Percentiles rank a stretch among this genome's conserved stretches.
Evolutionary conservation across 2,797 vertebrate genomes (phyloP).

Genomic region (Epinephelus malabaricus): DNA sequence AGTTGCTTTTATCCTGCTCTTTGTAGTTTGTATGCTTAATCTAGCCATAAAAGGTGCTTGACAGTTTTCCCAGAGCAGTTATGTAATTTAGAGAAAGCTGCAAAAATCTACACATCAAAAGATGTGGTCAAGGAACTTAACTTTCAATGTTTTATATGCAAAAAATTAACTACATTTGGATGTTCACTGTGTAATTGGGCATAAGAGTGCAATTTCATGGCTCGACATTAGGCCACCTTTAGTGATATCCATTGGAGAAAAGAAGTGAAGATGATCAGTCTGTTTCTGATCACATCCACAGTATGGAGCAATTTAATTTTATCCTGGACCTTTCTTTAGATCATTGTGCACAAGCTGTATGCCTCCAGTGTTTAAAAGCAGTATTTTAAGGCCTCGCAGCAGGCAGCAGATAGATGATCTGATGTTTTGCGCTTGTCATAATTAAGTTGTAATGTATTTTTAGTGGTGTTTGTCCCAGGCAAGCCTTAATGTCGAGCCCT

Average conservation of each 20-base stretch:
- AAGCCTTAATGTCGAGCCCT: slow-evolving; percentile 73
- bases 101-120: slow-evolving; percentile 63
- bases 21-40: slow-evolving; percentile 95
- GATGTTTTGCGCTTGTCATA: background rate
- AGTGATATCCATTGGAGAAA: background rate
- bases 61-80: slow-evolving; percentile 80
- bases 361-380: background rate
- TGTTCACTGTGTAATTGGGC: slow-evolving; percentile 33
- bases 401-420: background rate
- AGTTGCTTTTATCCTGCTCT: slow-evolving; percentile 98
- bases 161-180: slow-evolving; percentile 27
- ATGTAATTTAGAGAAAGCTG: slow-evolving; percentile 56
- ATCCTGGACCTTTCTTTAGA: background rate
- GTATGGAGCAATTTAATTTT: background rate
- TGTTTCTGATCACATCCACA: background rate
- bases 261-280: background rate
- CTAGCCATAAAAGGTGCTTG: slow-evolving; percentile 89
- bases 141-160: slow-evolving; percentile 41
- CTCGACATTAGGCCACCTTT: slow-evolving; percentile 70
- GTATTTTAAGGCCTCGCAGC: background rate
- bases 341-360: background rate
- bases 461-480: background rate
- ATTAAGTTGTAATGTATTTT: background rate
- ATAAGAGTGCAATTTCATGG: slow-evolving; percentile 62
- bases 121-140: slow-evolving; percentile 59